These are phyloP conservation scores for Drosophila borborema DNA, from an alignment of 2,888 invertebrate genomes.

Conservation along the genomic window DNA sequence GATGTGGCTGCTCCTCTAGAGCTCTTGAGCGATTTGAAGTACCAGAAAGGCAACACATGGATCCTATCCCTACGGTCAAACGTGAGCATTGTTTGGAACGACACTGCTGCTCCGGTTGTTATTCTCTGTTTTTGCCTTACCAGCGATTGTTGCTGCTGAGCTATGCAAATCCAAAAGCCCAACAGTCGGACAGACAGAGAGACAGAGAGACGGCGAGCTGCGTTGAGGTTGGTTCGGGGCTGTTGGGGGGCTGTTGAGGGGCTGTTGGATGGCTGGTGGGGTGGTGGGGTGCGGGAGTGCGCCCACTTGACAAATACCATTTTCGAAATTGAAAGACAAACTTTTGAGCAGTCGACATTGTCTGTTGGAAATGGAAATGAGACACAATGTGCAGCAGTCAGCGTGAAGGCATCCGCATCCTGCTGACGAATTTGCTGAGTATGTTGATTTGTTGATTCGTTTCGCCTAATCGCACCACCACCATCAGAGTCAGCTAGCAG, in stretches of 20 bases:
- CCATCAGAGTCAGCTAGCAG: slow-evolving; percentile 62
- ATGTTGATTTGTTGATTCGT: slow-evolving; percentile 84
- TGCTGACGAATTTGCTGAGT: slow-evolving; percentile 83
- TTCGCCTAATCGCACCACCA: slow-evolving; percentile 84
- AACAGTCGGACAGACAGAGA: slow-evolving; percentile 44
- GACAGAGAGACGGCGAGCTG: not conserved
- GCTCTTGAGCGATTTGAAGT: slow-evolving; percentile 75
- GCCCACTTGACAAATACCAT: slow-evolving; percentile 82
- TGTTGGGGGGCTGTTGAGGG: not conserved
- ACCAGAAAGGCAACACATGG: slow-evolving; percentile 71
- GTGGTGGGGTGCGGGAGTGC: slow-evolving; percentile 15
- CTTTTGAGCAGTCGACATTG: slow-evolving; percentile 79
- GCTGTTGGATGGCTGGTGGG: not conserved
- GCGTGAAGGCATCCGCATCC: slow-evolving; percentile 64
- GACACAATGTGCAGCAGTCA: slow-evolving; percentile 78
- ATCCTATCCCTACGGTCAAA: slow-evolving; percentile 64
- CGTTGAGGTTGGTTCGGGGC: not conserved
- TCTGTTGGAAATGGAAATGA: slow-evolving; percentile 72
- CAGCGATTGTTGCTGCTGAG: slow-evolving; percentile 64
- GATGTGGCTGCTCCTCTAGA: slow-evolving; percentile 50
- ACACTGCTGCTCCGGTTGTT: slow-evolving; percentile 31
- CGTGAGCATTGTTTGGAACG: slow-evolving; percentile 58
- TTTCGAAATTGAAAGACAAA: slow-evolving; percentile 84
- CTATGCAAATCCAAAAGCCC: slow-evolving; percentile 77
- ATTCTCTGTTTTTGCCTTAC: slow-evolving; percentile 22